phyloP scores from a whole-genome alignment of 2,797 vertebrate species.

The Arctocebus calabarensis region DNA sequence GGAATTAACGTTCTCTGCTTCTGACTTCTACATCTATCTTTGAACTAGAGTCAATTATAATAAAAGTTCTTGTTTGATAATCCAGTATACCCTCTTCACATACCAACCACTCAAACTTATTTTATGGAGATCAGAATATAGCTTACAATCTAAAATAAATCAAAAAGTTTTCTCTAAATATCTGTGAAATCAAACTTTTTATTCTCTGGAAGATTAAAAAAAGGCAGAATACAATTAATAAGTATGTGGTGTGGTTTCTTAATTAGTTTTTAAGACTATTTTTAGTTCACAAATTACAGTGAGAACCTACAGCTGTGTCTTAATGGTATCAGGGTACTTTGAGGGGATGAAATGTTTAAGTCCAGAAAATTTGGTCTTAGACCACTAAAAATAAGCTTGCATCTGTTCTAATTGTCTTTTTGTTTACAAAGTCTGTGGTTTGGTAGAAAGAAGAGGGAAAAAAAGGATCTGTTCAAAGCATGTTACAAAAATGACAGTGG shows the following conservation, averaged over 20 bases:
- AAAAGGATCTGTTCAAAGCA: conserved; percentile 38
- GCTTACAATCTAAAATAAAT: neutral
- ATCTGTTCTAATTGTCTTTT: conserved; percentile 69
- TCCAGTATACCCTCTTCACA: conserved; percentile 12
- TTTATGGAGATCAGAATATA: conserved; percentile 12
- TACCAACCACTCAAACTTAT: neutral
- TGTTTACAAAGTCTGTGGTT: conserved; percentile 62
- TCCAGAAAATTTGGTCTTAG: conserved; percentile 60
- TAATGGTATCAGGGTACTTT: conserved; percentile 61
- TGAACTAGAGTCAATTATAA: neutral
- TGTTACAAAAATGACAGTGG: neutral
- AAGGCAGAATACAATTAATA: conserved; percentile 29
- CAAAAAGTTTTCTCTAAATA: neutral
- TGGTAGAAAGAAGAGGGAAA: conserved; percentile 4
- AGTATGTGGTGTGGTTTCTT: conserved; percentile 13
- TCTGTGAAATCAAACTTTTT: conserved; percentile 28
- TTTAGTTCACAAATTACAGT: conserved; percentile 57
- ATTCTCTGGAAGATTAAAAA: neutral
- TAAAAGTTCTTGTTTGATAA: conserved; percentile 40
- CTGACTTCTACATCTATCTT: neutral
- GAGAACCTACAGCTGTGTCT: conserved; percentile 52
- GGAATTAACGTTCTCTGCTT: neutral
- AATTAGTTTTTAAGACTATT: conserved; percentile 55
- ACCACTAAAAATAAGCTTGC: conserved; percentile 66
- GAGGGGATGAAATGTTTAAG: conserved; percentile 44